phyloP scores from a whole-genome alignment of 2,888 invertebrate genomes.

The Girardia tigrina region DNA sequence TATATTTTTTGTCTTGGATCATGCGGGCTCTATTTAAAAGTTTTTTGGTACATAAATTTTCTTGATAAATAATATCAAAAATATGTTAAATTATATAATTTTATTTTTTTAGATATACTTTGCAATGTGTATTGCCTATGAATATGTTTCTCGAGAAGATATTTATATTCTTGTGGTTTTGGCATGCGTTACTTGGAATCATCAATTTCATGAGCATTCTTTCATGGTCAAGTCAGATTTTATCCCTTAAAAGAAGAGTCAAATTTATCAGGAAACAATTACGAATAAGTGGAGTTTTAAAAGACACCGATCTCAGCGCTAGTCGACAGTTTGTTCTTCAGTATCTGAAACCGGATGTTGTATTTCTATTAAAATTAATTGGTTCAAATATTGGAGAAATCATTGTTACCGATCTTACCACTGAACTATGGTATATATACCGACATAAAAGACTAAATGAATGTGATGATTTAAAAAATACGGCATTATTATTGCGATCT shows the following conservation, averaged over 20 bases:
- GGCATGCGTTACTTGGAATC: not conserved
- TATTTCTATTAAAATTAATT: slow-evolving; percentile 14
- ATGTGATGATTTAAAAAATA: not conserved
- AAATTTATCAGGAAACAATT: slow-evolving; percentile 23
- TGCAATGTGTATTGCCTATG: not conserved
- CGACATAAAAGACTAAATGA: not conserved
- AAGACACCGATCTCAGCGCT: not conserved
- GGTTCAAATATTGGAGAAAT: slow-evolving; percentile 7
- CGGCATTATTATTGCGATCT: not conserved
- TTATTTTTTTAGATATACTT: slow-evolving; percentile 13
- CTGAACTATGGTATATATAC: not conserved
- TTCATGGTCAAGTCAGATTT: slow-evolving; percentile 11
- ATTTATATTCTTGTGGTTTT: slow-evolving; percentile 6
- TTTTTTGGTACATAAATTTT: no score
- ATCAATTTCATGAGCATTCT: slow-evolving; percentile 15
- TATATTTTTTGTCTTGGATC: no score
- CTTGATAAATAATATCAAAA: no score
- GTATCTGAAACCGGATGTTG: slow-evolving; percentile 11
- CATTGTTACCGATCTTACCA: not conserved
- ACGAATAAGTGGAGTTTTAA: not conserved
- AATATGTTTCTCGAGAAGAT: slow-evolving; percentile 19
- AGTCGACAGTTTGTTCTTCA: slow-evolving; percentile 24
- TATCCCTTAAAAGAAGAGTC: not conserved
- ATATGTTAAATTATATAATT: no score
- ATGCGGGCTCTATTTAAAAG: no score